Evolutionary conservation across 2,113 vertebrate genomes (phyloP).

Genomic region (zebrafish (Danio rerio)): GRCz12tu NC_133180.1:36516501-36517000

Average conservation of each 20-base stretch:
- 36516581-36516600: background rate
- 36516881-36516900: too few species aligned
- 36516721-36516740: background rate
- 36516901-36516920: too few species aligned
- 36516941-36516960: too few species aligned
- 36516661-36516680: constrained; percentile 2
- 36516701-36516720: background rate
- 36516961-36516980: too few species aligned
- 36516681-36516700: background rate
- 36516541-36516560: background rate
- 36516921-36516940: too few species aligned
- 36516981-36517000: too few species aligned
- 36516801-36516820: too few species aligned
- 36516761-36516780: background rate
- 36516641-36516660: background rate
- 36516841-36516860: too few species aligned
- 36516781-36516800: too few species aligned
- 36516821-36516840: too few species aligned
- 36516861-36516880: too few species aligned
- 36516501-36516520: background rate
- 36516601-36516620: background rate
- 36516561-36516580: constrained; percentile 1
- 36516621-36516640: constrained; percentile 19
- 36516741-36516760: background rate
- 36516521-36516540: background rate